phyloP scores from a whole-genome alignment of 2,888 invertebrate genomes.

The Mallateleia sp. region DNA sequence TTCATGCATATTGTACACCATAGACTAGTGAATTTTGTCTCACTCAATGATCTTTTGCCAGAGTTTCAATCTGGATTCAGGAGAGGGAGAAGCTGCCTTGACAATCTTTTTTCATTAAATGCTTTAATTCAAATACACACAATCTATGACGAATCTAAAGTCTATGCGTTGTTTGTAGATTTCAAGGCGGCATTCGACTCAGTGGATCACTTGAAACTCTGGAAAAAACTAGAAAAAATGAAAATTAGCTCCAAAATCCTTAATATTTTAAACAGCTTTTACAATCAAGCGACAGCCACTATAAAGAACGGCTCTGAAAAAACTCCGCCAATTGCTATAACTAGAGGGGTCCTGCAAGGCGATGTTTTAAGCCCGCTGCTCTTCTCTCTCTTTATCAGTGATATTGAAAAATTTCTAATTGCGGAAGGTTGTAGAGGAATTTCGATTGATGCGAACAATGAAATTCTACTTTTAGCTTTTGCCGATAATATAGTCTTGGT shows the following conservation, averaged over 20 bases:
- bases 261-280: constrained; percentile 20
- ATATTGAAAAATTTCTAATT: constrained; percentile 6
- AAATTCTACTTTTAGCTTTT: not conserved
- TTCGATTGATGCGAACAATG: not conserved
- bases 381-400: constrained; percentile 12
- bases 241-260: constrained; percentile 25
- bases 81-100: constrained; percentile 5
- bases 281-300: not conserved
- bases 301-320: no score
- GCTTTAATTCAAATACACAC: constrained; percentile 28
- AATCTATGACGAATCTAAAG: not conserved
- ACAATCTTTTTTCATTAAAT: constrained; percentile 18
- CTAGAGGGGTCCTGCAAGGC: constrained; percentile 19
- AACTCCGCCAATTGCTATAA: not conserved
- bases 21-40: constrained; percentile 4
- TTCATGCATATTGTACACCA: constrained; percentile 17
- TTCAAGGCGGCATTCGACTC: constrained; percentile 32
- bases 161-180: constrained; percentile 35
- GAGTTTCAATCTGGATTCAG: constrained; percentile 20
- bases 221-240: not conserved
- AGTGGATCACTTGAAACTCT: not conserved
- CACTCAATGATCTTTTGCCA: constrained; percentile 2
- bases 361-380: constrained; percentile 31
- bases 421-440: constrained; percentile 14
- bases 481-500: constrained; percentile 28